Evolutionary conservation across 2,888 invertebrate genomes (phyloP), one percentile per base, ranked within the genome.

Genomic region (Galerucella calmariensis): DNA sequence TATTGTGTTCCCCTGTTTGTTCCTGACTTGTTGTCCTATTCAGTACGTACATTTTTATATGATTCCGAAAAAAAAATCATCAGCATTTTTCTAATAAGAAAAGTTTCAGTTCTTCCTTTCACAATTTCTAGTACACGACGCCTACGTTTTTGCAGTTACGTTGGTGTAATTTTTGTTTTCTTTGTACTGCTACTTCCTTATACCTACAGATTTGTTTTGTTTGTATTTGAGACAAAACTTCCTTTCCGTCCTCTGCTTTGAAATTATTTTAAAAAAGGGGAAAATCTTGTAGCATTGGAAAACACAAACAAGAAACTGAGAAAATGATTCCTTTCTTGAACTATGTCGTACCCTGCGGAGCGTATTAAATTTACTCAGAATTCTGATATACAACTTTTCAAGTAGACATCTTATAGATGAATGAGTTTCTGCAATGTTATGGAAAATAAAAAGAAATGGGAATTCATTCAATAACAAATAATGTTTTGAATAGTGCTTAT

Each of bases 331-430:
- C 35, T 41, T n/a, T 41, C 11, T 62, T 59, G 27, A 59, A 27
- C 59, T 14, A 27, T 59, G 59, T 9, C 11, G 27, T 41, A 16
- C 62, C 41, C n/a, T 14, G 27, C 8, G 62, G n/a, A 62, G 41
- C 41, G 62, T 62, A 41, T 62, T 62, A 35, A 16, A 62, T 41
- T 62, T 8, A 11, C 62, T 41, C 27, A 2, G 14, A 62, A 41
- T n/a, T 62, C 62, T 61, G 61, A n/a, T 61, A 61, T 61, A 53
- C 53, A 16, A 8, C 51, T 51, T 51, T 16, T 56, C n/a, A 56
- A 56, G 56, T 16, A 16, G 20, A 20, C 56, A 48, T 35, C 6
- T 35, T 35, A 51, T 14, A 51, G n/a, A 6, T 16, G 8, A 56
- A 56, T 1, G 20, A 8, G 20, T 16, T 56, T 56, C 5, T 56